phyloP scores from a whole-genome alignment of 2,888 invertebrate genomes.

The Heliconius cydno region DNA sequence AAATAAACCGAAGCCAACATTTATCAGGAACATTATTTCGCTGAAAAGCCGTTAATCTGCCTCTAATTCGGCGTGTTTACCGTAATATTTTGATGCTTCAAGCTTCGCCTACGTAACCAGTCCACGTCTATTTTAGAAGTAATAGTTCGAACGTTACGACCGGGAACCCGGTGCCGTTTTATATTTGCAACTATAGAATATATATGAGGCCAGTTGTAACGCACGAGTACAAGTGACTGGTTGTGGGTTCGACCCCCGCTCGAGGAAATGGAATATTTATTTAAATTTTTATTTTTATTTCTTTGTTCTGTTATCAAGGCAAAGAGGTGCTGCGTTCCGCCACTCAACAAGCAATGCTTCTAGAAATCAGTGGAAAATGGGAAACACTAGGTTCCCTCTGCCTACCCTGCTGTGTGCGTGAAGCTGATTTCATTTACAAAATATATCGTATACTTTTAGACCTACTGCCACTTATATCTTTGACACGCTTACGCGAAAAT shows the following conservation, averaged over 20 bases:
- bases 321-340: no score
- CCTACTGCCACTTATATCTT: slow-evolving; percentile 11
- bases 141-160: slow-evolving; percentile 46
- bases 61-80: slow-evolving; percentile 67
- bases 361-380: no score
- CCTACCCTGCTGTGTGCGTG: no score
- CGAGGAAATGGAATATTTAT: no score
- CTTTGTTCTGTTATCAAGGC: no score
- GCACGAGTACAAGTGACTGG: no score
- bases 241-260: no score
- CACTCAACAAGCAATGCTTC: no score
- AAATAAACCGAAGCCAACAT: slow-evolving; percentile 46
- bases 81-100: slow-evolving; percentile 69
- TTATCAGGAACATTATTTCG: slow-evolving; percentile 47
- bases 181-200: slow-evolving; percentile 39
- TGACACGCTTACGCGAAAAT: slow-evolving; percentile 23
- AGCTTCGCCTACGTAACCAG: slow-evolving; percentile 65
- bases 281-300: no score
- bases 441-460: slow-evolving; percentile 10
- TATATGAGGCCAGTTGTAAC: not conserved
- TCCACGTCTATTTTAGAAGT: slow-evolving; percentile 63
- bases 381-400: no score
- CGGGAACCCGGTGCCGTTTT: slow-evolving; percentile 33
- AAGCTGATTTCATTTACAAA: not conserved
- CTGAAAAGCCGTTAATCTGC: slow-evolving; percentile 47